Evolutionary conservation across 2,113 vertebrate species (phyloP).

Genomic region (Pelvicachromis taeniatus): DNA sequence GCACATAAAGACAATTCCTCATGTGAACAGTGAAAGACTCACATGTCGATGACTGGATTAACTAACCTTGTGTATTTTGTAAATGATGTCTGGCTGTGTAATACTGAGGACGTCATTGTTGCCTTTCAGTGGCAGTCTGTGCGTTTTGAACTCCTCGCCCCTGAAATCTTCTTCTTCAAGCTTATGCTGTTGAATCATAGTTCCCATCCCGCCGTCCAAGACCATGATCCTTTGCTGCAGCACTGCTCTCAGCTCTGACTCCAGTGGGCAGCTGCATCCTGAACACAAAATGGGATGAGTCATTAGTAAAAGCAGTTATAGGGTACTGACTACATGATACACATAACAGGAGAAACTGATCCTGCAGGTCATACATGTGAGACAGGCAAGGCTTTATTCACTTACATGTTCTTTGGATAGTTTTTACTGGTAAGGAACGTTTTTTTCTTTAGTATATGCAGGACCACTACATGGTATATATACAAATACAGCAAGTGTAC

Average conservation of each 20-base stretch:
- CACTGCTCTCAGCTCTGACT: conserved; percentile 76
- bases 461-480: not conserved
- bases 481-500: not conserved
- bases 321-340: not conserved
- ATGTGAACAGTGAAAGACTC: not conserved
- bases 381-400: not conserved
- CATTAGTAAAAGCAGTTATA: not conserved
- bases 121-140: conserved; percentile 82
- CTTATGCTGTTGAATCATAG: conserved; percentile 87
- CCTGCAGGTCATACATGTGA: not conserved
- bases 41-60: not conserved
- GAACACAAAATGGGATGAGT: not conserved
- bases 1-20: not conserved
- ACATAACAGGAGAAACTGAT: not conserved
- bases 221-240: conserved; percentile 87
- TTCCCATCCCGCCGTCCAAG: conserved; percentile 96
- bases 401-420: not conserved
- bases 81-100: conserved; percentile 85
- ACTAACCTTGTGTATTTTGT: conserved; percentile 88
- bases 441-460: rapidly evolving
- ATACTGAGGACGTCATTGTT: conserved; percentile 96
- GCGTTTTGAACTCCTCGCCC: conserved; percentile 85
- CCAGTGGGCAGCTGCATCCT: conserved; percentile 42
- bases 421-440: too few relatives aligned
- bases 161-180: conserved; percentile 84